Percentiles rank a stretch among this genome's conserved stretches.
Conservation (phyloP, 2,888 invertebrate species). For the Nemoura dubitans region DNA sequence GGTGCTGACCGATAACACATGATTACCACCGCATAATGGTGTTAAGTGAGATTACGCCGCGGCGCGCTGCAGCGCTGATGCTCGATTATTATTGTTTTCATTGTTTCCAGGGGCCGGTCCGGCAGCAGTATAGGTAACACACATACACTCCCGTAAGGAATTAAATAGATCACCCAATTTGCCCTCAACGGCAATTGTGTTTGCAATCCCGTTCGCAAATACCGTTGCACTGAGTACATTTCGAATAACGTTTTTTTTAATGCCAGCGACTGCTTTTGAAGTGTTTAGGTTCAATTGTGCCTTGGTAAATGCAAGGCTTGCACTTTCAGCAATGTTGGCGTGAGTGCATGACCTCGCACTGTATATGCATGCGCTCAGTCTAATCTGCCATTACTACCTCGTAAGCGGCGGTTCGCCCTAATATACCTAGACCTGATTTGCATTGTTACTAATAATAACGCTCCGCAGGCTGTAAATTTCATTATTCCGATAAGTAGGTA, state of each 20-base stretch:
- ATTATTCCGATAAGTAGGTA: neutral
- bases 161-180: neutral
- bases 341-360: neutral
- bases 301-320: neutral
- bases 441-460: neutral
- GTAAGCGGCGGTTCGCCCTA: too few relatives aligned
- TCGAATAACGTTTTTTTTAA: too few relatives aligned
- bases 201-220: neutral
- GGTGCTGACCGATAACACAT: conserved; percentile 7
- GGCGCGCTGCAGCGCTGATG: neutral
- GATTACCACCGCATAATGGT: neutral
- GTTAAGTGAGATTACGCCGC: neutral
- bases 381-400: too few relatives aligned
- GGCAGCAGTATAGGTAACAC: neutral
- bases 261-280: neutral
- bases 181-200: neutral
- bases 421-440: too few relatives aligned
- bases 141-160: neutral
- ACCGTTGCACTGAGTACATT: neutral
- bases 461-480: neutral
- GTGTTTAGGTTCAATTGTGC: neutral
- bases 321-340: neutral
- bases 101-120: neutral
- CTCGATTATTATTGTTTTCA: conserved; percentile 4
- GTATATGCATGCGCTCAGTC: too few relatives aligned